These are phyloP conservation scores for Dasyurus viverrinus DNA, from an alignment of 2,113 vertebrate species.

Conservation along the genomic window DNA sequence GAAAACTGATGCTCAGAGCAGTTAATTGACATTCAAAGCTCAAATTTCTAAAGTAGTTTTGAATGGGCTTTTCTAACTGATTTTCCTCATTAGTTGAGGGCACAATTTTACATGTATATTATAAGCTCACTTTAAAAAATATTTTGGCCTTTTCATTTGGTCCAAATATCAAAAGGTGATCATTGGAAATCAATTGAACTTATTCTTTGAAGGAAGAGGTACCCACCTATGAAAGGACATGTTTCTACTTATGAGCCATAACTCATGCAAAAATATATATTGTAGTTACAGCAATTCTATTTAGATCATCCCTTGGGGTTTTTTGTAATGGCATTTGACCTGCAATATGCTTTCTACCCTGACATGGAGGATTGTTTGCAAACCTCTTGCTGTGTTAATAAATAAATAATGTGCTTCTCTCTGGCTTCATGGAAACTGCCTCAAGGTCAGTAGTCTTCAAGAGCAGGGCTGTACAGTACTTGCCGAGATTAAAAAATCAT, in stretches of 20 bases:
- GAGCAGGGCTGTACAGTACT: constrained; percentile 59
- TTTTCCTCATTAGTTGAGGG: not conserved
- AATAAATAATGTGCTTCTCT: constrained; percentile 77
- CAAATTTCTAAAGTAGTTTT: not conserved
- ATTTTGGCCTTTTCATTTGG: not conserved
- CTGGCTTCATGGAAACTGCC: constrained; percentile 64
- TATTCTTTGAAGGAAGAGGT: not conserved
- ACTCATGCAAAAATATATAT: not conserved
- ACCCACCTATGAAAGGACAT: not conserved
- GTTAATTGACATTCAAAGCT: too few relatives aligned
- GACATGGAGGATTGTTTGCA: constrained; percentile 63
- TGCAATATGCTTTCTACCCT: constrained; percentile 58
- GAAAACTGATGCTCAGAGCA: too few relatives aligned
- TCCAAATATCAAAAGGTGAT: not conserved
- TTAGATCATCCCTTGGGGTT: constrained; percentile 50
- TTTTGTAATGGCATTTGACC: constrained; percentile 69
- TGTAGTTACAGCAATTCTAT: not conserved
- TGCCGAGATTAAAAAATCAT: constrained; percentile 74
- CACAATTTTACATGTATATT: not conserved
- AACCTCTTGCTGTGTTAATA: constrained; percentile 72
- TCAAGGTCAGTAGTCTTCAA: constrained; percentile 71
- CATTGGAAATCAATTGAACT: too few relatives aligned
- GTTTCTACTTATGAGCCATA: rapidly evolving
- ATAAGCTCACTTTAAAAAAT: constrained; percentile 1
- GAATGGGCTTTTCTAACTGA: not conserved